phyloP scores from a whole-genome alignment of 2,888 invertebrate species.

The Epistrophella euchroma region DNA sequence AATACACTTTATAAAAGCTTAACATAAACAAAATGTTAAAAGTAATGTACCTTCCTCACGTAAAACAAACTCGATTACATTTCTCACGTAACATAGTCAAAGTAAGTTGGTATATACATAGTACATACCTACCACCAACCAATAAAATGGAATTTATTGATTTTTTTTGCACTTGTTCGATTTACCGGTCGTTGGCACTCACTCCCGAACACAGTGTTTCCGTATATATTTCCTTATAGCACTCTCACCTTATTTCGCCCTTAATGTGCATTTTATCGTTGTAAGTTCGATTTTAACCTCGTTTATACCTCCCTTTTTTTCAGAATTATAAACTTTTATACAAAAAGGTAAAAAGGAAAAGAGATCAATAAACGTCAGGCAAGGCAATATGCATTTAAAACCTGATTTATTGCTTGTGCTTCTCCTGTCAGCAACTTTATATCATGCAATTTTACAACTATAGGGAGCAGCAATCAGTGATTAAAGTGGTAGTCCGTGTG shows the following conservation, averaged over 20 bases:
- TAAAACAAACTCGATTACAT: slow-evolving; percentile 40
- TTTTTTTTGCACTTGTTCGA: slow-evolving; percentile 46
- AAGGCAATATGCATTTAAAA: slow-evolving; percentile 67
- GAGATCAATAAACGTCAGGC: slow-evolving; percentile 68
- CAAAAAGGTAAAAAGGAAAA: neutral
- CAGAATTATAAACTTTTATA: neutral
- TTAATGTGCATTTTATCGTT: slow-evolving; percentile 61
- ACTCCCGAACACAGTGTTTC: slow-evolving; percentile 16
- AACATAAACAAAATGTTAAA: slow-evolving; percentile 18
- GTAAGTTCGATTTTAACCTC: slow-evolving; percentile 22
- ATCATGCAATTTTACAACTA: slow-evolving; percentile 25
- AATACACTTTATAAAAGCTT: neutral
- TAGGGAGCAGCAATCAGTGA: slow-evolving; percentile 32
- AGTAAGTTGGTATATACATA: neutral
- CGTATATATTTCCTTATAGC: neutral
- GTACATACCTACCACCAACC: neutral
- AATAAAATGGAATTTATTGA: slow-evolving; percentile 54
- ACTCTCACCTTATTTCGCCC: slow-evolving; percentile 20
- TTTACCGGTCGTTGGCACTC: slow-evolving; percentile 54
- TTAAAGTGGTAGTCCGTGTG: slow-evolving; percentile 11
- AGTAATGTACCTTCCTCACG: slow-evolving; percentile 24
- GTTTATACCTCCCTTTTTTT: slow-evolving; percentile 13
- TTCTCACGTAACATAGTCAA: neutral
- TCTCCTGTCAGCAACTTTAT: slow-evolving; percentile 36
- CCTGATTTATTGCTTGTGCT: slow-evolving; percentile 66